Percentiles rank a stretch among this genome's conserved stretches.
Conservation (phyloP, 2,888 invertebrate genomes). For the Margaritifera margaritifera region DNA sequence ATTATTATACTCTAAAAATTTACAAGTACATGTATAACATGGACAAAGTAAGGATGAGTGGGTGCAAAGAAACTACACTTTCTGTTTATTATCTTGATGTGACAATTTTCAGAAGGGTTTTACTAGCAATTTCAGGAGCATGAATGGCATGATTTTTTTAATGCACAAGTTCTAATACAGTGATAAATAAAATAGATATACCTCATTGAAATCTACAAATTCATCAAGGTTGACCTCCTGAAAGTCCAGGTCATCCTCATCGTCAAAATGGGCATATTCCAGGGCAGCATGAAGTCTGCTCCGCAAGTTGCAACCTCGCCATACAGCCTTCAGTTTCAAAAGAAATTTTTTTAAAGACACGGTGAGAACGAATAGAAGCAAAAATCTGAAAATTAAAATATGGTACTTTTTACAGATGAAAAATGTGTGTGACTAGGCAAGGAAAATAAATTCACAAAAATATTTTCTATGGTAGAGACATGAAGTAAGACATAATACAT, state of each 20-base stretch:
- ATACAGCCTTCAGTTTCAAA: conserved; percentile 40
- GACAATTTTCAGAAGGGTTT: too few species aligned
- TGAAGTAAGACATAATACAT: too few species aligned
- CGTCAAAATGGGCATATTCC: conserved; percentile 55
- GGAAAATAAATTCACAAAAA: background rate
- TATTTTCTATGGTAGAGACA: background rate
- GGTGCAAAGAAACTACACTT: background rate
- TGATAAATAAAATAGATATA: conserved; percentile 5
- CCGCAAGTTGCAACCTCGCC: conserved; percentile 58
- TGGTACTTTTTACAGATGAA: background rate
- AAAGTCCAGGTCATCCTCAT: conserved; percentile 48
- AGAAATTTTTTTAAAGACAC: conserved; percentile 1
- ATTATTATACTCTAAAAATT: background rate
- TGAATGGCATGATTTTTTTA: background rate
- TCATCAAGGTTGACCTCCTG: conserved; percentile 55
- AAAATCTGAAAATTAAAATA: background rate
- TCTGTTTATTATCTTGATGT: too few species aligned
- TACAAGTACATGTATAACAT: background rate
- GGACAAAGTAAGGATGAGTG: background rate
- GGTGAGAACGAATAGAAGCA: background rate
- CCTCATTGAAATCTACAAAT: conserved; percentile 50
- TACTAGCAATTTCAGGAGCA: too few species aligned
- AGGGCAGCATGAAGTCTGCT: conserved; percentile 53
- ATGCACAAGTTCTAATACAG: background rate
- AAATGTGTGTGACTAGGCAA: too few species aligned